Evolutionary conservation across 2,113 vertebrate genomes (phyloP), one percentile per base, ranked within the genome.

Genomic region (Chaetodon trifascialis): DNA sequence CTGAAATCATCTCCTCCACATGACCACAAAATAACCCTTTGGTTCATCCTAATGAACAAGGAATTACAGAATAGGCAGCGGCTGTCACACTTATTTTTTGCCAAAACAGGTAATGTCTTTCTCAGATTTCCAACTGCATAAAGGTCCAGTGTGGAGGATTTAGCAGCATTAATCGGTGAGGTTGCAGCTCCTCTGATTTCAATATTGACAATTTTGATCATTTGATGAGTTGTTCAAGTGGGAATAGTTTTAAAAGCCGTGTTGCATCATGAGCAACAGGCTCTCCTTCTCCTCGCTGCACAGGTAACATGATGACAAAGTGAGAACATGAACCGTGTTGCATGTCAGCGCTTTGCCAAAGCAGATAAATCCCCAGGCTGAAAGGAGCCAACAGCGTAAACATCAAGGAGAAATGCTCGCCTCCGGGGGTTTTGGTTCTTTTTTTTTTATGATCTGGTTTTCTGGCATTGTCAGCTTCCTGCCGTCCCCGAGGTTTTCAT

Each of bases 371-470:
- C 54, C 59, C 6, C 0, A 0, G 17, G 55, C 58, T 75, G 38
- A 73, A 12, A 34, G 44, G 34, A 78, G 59, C 46, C 72, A 80
- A 70, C 17, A 5, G 5, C 3, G 17, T n/a, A 49, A 73, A 83
- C 54, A 69, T 30, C 1, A 71, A 71, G 70, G 11, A 14, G 17
- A 86, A 81, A 84, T 36, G 59, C 34, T 78, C 4, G 8, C 79
- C 87, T 78, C 63, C 0, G 42, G 11, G 79, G n/a, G 44, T 67
- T 88, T 77, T 77, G 49, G 77, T 11, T 9, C 16, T 55, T 68
- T 69, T 64, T n/a, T n/a, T 51, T 64, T 80, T 73, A 44, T 74
- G 23, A 76, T 84, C 83, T 81, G 60, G 84, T 86, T 89, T 51
- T 85, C 54, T 51, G 49, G 55, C 55, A 55, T 84, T 62, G 87